Conservation (phyloP, 2,888 invertebrate species). For the Pantelozetes paolii region DNA sequence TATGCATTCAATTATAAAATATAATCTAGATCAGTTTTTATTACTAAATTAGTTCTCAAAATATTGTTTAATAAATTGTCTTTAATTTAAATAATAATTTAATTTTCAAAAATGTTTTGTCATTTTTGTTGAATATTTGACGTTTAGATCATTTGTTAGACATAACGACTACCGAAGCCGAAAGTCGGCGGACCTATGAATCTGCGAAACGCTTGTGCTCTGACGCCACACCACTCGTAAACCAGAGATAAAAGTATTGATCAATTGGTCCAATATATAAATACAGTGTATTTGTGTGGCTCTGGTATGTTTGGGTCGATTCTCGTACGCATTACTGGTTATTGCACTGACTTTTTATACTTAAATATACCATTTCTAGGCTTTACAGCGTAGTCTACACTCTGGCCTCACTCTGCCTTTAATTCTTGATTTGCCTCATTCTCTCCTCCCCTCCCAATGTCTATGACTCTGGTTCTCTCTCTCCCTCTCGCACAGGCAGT, state of each 20-base stretch:
- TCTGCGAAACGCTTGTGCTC: not conserved
- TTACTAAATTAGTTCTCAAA: too few relatives aligned
- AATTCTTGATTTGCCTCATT: constrained; percentile 23
- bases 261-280: constrained; percentile 10
- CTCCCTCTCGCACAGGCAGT: not conserved
- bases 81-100: too few relatives aligned
- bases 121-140: too few relatives aligned
- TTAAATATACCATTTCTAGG: constrained; percentile 23
- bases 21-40: too few relatives aligned
- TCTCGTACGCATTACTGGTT: constrained; percentile 19
- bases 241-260: constrained; percentile 25
- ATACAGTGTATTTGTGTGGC: not conserved
- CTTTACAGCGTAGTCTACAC: not conserved
- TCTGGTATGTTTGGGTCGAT: not conserved
- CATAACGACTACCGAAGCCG: not conserved
- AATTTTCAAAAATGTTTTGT: too few relatives aligned
- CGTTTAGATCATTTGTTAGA: too few relatives aligned
- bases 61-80: too few relatives aligned
- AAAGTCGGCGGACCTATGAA: not conserved
- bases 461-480: constrained; percentile 18
- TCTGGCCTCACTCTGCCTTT: constrained; percentile 28
- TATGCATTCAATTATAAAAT: too few relatives aligned
- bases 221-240: constrained; percentile 16
- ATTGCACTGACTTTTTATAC: constrained; percentile 25
- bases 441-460: constrained; percentile 9